These are phyloP conservation scores for Myrmecobius fasciatus DNA, from an alignment of 2,113 vertebrate genomes.

Conservation along the genomic window DNA sequence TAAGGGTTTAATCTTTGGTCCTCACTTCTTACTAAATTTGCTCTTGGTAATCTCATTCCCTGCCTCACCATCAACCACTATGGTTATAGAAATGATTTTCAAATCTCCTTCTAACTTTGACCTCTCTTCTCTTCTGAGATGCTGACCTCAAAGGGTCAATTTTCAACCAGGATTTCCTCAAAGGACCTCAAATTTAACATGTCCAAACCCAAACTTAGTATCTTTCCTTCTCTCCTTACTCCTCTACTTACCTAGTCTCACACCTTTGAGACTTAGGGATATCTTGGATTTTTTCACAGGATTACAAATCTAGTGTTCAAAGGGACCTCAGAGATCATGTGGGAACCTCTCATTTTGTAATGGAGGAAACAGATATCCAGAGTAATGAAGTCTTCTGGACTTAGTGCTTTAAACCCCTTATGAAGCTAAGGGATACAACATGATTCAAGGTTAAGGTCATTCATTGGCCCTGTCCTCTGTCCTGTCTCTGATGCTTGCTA, in stretches of 20 bases:
- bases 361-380: no score
- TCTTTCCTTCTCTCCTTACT: neutral
- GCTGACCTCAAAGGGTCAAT: neutral
- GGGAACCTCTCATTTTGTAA: no score
- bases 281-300: neutral
- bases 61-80: neutral
- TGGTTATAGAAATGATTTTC: neutral
- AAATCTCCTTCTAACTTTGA: neutral
- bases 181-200: neutral
- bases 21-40: neutral
- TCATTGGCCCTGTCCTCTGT: no score
- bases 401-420: no score
- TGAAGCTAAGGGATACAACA: no score
- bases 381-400: no score
- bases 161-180: neutral
- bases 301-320: neutral
- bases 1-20: neutral
- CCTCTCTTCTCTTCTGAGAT: neutral
- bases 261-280: neutral
- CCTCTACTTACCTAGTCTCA: neutral
- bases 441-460: no score
- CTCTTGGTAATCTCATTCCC: neutral
- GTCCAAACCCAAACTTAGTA: neutral
- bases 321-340: neutral
- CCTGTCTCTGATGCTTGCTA: no score